phyloP scores from a whole-genome alignment of 2,888 invertebrate genomes.

The Macrophya alboannulata region DNA sequence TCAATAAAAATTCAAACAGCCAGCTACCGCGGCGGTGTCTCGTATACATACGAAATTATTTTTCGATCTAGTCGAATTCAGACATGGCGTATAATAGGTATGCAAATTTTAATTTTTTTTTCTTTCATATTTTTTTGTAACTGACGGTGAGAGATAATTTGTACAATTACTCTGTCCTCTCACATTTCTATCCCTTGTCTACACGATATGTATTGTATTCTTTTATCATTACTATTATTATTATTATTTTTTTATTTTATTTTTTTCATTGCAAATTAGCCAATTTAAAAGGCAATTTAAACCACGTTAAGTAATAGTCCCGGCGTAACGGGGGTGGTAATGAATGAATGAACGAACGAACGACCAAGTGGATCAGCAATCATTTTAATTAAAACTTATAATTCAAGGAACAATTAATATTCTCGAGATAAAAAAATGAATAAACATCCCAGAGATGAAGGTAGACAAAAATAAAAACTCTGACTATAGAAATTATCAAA shows the following conservation, averaged over 20 bases:
- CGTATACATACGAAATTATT: not conserved
- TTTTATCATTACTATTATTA: not conserved
- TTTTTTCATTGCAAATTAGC: constrained; percentile 18
- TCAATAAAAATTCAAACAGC: constrained; percentile 9
- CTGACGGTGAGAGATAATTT: not conserved
- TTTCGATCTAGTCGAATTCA: not conserved
- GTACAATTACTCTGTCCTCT: not conserved
- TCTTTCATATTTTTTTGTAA: not conserved
- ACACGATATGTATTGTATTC: not conserved
- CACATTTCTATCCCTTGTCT: not conserved
- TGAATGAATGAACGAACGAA: not conserved
- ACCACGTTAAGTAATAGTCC: not conserved
- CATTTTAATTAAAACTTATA: constrained; percentile 8
- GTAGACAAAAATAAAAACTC: not conserved
- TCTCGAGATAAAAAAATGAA: not conserved
- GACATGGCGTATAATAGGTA: too few relatives aligned
- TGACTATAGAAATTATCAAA: not conserved
- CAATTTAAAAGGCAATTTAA: constrained; percentile 26
- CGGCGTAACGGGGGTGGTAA: not conserved
- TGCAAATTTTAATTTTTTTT: too few relatives aligned
- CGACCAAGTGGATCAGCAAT: not conserved
- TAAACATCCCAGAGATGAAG: not conserved
- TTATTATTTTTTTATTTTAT: too few relatives aligned
- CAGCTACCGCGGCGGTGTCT: not conserved
- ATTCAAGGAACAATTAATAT: constrained; percentile 1